Base-by-base conservation (phyloP, 1,140 invertebrate species). In the Ctenoplectra terminalis region DNA sequence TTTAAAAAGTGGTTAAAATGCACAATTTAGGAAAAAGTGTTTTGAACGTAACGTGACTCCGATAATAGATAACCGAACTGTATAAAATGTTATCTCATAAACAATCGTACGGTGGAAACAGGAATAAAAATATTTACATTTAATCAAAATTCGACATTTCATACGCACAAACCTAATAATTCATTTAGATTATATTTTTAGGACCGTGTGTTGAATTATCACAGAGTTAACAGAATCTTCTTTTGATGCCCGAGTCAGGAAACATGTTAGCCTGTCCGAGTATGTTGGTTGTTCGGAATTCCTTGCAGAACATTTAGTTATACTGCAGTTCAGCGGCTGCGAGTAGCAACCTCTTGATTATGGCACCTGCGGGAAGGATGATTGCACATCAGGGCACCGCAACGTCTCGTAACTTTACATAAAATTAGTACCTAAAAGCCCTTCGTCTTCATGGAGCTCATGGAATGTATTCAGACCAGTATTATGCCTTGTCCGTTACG, bases 391-490 rank as follows among this genome's bases (percentile, higher is more conserved):
- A 67, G 89, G 87, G 89, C 81, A 72, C 77, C 81, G 81, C 83
- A 71, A 66, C 81, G 80, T 85, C 88, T 91, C 90, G 90, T 92
- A 92, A 91, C 89, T 92, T 90, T 91, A 92, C 91, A 92, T 92
- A 92, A 92, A 92, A 92, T 92, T 92, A 92, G 91, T 91, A 91
- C 85, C 91, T 92, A 92, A 92, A 92, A 92, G 91, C 91, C 86
- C 90, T 90, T 89, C 58, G 83, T 70, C 67, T 90, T 90, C 86
- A 89, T 87, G 87, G 81, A 75, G 48, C 60, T 72, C 87, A 75
- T 78, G 84, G 64, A 78, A 67, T 75, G 63, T 26, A 60, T 40
- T 63, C 43, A 23, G 43, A 26, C 31, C 6, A 34, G 23, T 43
- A 58, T 84, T 58, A 73, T 52, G 29, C 13, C 29, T 43, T n/a